These are phyloP conservation scores for Perithous albicinctus DNA, from an alignment of 2,888 invertebrate species.

Conservation along the genomic window DNA sequence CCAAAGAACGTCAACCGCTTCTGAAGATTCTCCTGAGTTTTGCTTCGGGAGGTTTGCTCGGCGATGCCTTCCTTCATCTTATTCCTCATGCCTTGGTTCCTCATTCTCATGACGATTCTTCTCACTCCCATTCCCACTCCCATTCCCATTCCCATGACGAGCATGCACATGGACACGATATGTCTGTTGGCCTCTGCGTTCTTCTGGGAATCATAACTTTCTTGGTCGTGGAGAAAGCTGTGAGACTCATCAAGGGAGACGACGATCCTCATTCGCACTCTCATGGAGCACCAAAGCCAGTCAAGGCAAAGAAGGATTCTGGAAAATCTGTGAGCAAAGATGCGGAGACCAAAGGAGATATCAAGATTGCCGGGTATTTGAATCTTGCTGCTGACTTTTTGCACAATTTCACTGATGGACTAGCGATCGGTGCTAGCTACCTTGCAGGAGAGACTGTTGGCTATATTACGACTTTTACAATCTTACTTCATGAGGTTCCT, in stretches of 20 bases:
- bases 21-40: conserved; percentile 96
- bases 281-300: conserved; percentile 44
- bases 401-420: conserved; percentile 99
- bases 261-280: conserved; percentile 90
- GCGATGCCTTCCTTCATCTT: conserved; percentile 99
- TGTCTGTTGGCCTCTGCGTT: conserved; percentile 97
- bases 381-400: conserved; percentile 99
- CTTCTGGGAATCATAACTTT: conserved; percentile 97
- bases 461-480: conserved; percentile 96
- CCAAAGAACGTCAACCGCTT: conserved; percentile 92
- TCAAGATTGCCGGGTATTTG: conserved; percentile 96
- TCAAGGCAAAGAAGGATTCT: conserved; percentile 46
- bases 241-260: conserved; percentile 94
- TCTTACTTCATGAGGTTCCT: conserved; percentile 98
- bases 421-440: conserved; percentile 99
- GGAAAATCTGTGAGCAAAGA: conserved; percentile 68
- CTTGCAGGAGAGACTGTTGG: conserved; percentile 95
- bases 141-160: conserved; percentile 87
- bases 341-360: conserved; percentile 84
- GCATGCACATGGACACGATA: conserved; percentile 89
- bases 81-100: conserved; percentile 97
- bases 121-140: conserved; percentile 75
- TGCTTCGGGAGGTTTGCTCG: conserved; percentile 97
- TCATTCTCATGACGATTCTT: conserved; percentile 83
- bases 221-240: conserved; percentile 96